Base-by-base conservation (phyloP, 2,888 invertebrate genomes). In the Gordius sp. region DNA sequence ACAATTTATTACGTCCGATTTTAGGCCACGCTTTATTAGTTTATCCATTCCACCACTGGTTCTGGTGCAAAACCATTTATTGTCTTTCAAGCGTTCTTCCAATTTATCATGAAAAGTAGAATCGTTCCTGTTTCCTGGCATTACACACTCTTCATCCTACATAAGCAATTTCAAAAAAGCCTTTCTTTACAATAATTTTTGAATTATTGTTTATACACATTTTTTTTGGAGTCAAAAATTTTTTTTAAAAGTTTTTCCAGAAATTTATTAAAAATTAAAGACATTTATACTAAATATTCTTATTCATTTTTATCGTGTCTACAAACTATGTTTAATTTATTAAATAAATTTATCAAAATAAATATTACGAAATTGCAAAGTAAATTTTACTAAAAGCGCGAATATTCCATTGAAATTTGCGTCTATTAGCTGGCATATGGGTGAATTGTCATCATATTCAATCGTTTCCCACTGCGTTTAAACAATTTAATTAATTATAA, bases 61-160 rank as follows among this genome's bases (percentile, higher is more conserved):
- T 20, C 47, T 47, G 13, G 47, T 47, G 47, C n/a, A 13, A 47
- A 47, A 47, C n/a, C n/a, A 13, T 8, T 8, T 8, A 23, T 47
- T 47, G 20, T 47, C 47, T 20, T 47, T 47, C 47, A 47, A 20
- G n/a, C 20, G 8, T 18, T 47, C 47, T 47, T 47, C 47, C 13
- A 47, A 47, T 20, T 20, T 47, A 20, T 13, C 47, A 20, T 47
- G 47, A 8, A 47, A 47, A 23, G 47, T 47, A 20, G 20, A 4
- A 47, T 47, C 47, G 4, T 13, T 47, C 20, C 47, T 47, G 20
- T 47, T 47, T n/a, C 47, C 47, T 8, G 47, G 47, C 47, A 47
- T 47, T 47, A 47, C 4, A 47, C 47, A 47, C 20, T 47, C 47
- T 47, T 47, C 47, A 47, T 47, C 47, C 47, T 47, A 47, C 8